These are phyloP conservation scores for Sporophila hypoxantha DNA, from an alignment of 2,113 vertebrate genomes.

Conservation along the genomic window DNA sequence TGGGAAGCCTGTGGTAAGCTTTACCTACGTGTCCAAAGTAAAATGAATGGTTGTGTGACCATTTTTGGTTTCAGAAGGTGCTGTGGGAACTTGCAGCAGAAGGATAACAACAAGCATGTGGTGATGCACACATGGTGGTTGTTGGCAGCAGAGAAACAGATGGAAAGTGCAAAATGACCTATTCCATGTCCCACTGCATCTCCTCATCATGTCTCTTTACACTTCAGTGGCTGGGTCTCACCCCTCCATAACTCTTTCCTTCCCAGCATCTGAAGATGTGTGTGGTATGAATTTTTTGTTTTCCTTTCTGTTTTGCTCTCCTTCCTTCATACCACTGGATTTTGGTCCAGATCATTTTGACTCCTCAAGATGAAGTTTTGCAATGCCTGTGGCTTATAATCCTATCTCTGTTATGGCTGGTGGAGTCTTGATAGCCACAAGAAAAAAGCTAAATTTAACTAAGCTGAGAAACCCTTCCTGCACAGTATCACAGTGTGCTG, in stretches of 20 bases:
- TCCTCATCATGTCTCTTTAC: neutral
- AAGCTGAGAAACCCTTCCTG: neutral
- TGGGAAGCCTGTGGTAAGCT: neutral
- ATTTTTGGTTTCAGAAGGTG: neutral
- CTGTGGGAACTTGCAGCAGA: neutral
- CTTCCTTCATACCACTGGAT: neutral
- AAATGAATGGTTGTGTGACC: accelerated
- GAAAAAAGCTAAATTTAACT: constrained; percentile 23
- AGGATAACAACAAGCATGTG: neutral
- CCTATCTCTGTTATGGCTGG: constrained; percentile 50
- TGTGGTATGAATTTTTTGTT: neutral
- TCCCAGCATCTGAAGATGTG: neutral
- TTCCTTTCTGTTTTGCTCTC: neutral
- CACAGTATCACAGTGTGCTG: neutral
- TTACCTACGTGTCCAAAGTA: neutral
- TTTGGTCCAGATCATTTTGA: constrained; percentile 3
- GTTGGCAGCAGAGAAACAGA: neutral
- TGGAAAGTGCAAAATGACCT: neutral
- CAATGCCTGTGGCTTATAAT: neutral
- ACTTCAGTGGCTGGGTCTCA: neutral
- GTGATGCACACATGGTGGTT: neutral
- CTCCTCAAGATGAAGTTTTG: neutral
- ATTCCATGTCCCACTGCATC: neutral
- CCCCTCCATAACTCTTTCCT: neutral
- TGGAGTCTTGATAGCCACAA: neutral